These are phyloP conservation scores for Thysanoteuthis rhombus DNA, from an alignment of 2,888 invertebrate species.

Conservation along the genomic window DNA sequence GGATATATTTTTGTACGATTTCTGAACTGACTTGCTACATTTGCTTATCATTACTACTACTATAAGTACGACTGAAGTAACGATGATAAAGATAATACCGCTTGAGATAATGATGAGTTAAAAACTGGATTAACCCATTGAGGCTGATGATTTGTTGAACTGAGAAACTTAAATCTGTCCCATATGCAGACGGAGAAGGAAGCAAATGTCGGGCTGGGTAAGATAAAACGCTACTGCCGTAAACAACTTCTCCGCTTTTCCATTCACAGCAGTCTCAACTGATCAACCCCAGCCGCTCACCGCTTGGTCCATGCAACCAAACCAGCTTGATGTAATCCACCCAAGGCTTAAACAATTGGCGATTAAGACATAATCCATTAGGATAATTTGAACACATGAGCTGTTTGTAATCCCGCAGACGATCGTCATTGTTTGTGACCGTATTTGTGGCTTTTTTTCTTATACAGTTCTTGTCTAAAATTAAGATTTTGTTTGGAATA, in stretches of 20 bases:
- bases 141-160: background rate
- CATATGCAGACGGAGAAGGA: background rate
- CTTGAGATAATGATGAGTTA: too few species aligned
- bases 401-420: background rate
- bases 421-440: background rate
- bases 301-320: background rate
- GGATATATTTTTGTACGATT: too few species aligned
- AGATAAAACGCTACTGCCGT: background rate
- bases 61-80: too few species aligned
- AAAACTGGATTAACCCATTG: background rate
- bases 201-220: background rate
- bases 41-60: too few species aligned
- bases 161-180: background rate
- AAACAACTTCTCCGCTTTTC: background rate
- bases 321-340: background rate
- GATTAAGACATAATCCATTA: background rate
- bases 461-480: too few species aligned
- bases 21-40: too few species aligned
- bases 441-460: background rate
- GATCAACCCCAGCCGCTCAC: background rate
- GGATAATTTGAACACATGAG: background rate
- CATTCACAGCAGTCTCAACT: background rate
- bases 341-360: background rate
- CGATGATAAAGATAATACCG: too few species aligned
- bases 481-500: too few species aligned